A percentile compares a stretch with the other conserved stretches of the same genome.
phyloP scores from a whole-genome alignment of 2,888 invertebrate genomes.

The Trissoscelio sp. region DNA sequence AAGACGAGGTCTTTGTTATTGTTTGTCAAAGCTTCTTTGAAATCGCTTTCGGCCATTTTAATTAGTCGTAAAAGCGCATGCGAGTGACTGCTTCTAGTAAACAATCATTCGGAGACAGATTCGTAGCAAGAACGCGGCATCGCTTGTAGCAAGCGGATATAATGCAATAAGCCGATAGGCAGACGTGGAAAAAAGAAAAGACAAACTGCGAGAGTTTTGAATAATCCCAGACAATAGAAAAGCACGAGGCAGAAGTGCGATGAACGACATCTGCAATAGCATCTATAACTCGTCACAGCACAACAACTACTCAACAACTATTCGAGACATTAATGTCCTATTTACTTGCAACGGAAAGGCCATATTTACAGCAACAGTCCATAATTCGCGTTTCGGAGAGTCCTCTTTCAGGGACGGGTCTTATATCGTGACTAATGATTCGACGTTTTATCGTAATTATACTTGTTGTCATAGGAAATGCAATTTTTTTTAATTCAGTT shows the following conservation, averaged over 20 bases:
- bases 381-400: constrained; percentile 25
- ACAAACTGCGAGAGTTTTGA: not conserved
- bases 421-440: too few species aligned
- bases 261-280: constrained; percentile 11
- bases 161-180: constrained; percentile 22
- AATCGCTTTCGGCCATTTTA: constrained; percentile 43
- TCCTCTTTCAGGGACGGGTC: constrained; percentile 7
- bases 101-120: not conserved
- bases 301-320: constrained; percentile 15
- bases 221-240: constrained; percentile 30
- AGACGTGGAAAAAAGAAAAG: not conserved
- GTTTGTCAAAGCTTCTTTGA: constrained; percentile 19
- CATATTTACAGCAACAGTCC: constrained; percentile 31
- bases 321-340: constrained; percentile 25
- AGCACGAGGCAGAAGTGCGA: constrained; percentile 8
- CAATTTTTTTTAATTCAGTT: too few species aligned
- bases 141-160: constrained; percentile 3
- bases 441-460: too few species aligned
- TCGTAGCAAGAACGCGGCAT: not conserved
- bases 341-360: constrained; percentile 21
- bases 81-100: not conserved
- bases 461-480: too few species aligned
- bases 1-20: constrained; percentile 1
- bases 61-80: constrained; percentile 43
- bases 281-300: constrained; percentile 1